These are phyloP conservation scores for Rafetus swinhoei DNA, from an alignment of 2,113 vertebrate species.

Conservation along the genomic window DNA sequence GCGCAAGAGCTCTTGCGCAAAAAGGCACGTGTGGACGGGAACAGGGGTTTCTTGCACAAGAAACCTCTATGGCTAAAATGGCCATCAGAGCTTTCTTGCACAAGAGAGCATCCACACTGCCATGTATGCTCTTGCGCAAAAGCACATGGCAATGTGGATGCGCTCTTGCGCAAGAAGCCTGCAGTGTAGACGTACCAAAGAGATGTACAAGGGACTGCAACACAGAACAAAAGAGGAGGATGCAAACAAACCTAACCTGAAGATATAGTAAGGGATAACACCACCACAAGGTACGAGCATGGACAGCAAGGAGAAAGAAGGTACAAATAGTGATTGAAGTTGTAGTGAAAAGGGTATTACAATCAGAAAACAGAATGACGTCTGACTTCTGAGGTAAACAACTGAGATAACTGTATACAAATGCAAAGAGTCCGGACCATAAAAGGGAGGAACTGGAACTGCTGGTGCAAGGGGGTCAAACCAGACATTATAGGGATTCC, in stretches of 20 bases:
- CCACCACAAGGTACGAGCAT: not conserved
- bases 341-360: not conserved
- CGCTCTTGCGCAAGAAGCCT: no score
- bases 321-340: not conserved
- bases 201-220: not conserved
- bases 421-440: not conserved
- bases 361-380: not conserved
- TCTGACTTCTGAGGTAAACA: not conserved
- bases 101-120: no score
- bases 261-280: not conserved
- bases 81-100: no score
- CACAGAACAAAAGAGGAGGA: not conserved
- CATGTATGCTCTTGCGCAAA: no score
- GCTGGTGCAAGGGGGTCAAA: not conserved
- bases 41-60: no score
- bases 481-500: not conserved
- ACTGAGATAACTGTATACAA: not conserved
- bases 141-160: no score
- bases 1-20: no score
- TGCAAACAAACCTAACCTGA: not conserved
- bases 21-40: no score
- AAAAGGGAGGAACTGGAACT: not conserved
- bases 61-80: no score
- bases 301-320: not conserved
- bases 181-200: not conserved